Conservation (phyloP, 2,113 vertebrate species). For the Plestiodon gilberti region DNA sequence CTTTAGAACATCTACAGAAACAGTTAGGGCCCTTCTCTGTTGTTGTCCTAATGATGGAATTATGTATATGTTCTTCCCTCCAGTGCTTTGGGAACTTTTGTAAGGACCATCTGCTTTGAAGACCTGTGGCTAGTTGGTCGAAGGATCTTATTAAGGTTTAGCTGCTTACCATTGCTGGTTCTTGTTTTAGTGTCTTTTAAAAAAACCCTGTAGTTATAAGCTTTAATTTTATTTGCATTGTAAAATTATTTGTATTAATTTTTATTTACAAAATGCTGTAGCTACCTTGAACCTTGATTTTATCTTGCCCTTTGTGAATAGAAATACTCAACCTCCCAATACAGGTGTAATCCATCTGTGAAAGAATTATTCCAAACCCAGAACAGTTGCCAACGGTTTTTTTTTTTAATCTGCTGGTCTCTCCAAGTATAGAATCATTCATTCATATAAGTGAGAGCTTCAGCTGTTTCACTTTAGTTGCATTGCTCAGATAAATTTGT, state of each 20-base stretch:
- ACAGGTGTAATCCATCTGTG: not conserved
- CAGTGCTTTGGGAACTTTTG: not conserved
- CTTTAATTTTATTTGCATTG: too few relatives aligned
- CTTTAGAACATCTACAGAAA: not conserved
- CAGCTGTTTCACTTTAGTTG: not conserved
- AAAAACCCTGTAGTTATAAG: not conserved
- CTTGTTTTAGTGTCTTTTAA: not conserved
- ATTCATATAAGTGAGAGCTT: constrained; percentile 27
- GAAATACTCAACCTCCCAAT: not conserved
- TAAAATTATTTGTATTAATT: too few relatives aligned
- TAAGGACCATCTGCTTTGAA: not conserved
- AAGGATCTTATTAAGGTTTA: not conserved
- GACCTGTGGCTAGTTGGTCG: too few relatives aligned
- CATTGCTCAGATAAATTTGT: constrained; percentile 10
- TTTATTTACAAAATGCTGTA: not conserved
- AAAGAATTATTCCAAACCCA: not conserved
- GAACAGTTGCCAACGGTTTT: not conserved
- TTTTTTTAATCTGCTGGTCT: not conserved
- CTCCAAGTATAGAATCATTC: not conserved
- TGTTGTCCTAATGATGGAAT: not conserved
- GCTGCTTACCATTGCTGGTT: too few relatives aligned
- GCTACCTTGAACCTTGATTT: not conserved
- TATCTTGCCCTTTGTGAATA: not conserved
- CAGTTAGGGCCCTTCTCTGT: not conserved
- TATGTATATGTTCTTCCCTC: not conserved